These are phyloP conservation scores for Sesia apiformis DNA, from an alignment of 2,888 invertebrate genomes.

Conservation along the genomic window DNA sequence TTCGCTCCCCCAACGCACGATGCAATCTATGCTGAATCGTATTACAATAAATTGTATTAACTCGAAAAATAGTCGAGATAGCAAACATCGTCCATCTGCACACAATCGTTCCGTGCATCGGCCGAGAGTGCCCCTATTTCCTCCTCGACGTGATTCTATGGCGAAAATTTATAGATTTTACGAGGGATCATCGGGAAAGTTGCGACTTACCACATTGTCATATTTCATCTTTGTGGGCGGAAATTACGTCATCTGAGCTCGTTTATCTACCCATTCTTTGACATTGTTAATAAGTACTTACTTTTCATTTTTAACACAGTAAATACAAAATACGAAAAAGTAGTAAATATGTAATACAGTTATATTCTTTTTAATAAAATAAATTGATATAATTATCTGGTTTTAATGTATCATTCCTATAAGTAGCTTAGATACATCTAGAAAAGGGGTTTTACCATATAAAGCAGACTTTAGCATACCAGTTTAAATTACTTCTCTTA, in stretches of 20 bases:
- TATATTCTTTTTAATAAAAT: too few species aligned
- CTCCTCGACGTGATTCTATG: conserved; percentile 37
- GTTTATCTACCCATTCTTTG: conserved; percentile 33
- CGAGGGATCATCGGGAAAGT: conserved; percentile 64
- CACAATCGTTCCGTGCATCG: conserved; percentile 53
- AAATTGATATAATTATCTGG: too few species aligned
- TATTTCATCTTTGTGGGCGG: conserved; percentile 62
- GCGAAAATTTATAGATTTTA: conserved; percentile 67
- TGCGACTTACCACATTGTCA: conserved; percentile 59
- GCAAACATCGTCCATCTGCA: conserved; percentile 73
- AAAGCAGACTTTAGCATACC: too few species aligned
- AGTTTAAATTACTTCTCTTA: too few species aligned
- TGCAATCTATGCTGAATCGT: conserved; percentile 75
- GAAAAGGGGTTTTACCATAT: too few species aligned
- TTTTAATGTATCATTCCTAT: too few species aligned
- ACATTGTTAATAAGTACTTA: conserved; percentile 3
- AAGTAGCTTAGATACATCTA: too few species aligned
- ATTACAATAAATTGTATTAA: conserved; percentile 75
- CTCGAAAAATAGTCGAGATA: conserved; percentile 73
- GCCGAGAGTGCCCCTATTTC: conserved; percentile 47
- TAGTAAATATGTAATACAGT: too few species aligned
- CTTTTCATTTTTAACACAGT: too few species aligned
- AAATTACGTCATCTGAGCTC: conserved; percentile 56
- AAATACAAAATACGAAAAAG: too few species aligned
- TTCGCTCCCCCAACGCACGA: conserved; percentile 67